These are phyloP conservation scores for Drosophila quinaria DNA, from an alignment of 2,888 invertebrate species.

Conservation along the genomic window DNA sequence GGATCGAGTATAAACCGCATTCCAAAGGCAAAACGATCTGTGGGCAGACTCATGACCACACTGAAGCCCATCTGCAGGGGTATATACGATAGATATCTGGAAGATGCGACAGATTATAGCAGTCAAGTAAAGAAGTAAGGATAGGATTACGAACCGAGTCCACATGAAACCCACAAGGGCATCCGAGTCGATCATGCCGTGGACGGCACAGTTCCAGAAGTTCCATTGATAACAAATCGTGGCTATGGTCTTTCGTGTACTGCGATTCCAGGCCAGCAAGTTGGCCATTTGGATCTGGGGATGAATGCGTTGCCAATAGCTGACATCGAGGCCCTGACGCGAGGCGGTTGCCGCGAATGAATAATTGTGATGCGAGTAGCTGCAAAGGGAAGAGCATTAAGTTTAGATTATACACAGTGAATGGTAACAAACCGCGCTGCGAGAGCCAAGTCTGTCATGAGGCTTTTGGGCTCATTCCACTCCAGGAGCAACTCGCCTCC, in stretches of 20 bases:
- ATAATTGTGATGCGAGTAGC: conserved; percentile 79
- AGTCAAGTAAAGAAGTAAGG: not conserved
- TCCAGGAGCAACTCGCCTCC: conserved; percentile 83
- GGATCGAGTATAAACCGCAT: conserved; percentile 84
- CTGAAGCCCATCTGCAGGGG: conserved; percentile 83
- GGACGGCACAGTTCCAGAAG: conserved; percentile 79
- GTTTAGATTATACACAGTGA: not conserved
- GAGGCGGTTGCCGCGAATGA: conserved; percentile 83
- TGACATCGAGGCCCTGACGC: conserved; percentile 82
- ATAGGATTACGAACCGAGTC: conserved; percentile 66
- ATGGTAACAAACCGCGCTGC: conserved; percentile 71
- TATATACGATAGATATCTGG: conserved; percentile 75
- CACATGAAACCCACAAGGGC: conserved; percentile 84
- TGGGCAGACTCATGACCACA: conserved; percentile 81
- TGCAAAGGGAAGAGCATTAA: conserved; percentile 24
- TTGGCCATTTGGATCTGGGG: conserved; percentile 83
- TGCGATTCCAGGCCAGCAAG: conserved; percentile 80
- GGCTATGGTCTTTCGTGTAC: conserved; percentile 80
- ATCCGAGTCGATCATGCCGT: conserved; percentile 84
- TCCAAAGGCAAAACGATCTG: conserved; percentile 84
- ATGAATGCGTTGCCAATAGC: conserved; percentile 85
- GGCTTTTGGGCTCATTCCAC: conserved; percentile 76
- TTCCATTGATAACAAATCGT: conserved; percentile 85
- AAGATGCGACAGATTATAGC: not conserved
- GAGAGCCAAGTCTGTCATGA: conserved; percentile 76